Base-by-base conservation (phyloP, 2,113 vertebrate species). In the Gila orcuttii region DNA sequence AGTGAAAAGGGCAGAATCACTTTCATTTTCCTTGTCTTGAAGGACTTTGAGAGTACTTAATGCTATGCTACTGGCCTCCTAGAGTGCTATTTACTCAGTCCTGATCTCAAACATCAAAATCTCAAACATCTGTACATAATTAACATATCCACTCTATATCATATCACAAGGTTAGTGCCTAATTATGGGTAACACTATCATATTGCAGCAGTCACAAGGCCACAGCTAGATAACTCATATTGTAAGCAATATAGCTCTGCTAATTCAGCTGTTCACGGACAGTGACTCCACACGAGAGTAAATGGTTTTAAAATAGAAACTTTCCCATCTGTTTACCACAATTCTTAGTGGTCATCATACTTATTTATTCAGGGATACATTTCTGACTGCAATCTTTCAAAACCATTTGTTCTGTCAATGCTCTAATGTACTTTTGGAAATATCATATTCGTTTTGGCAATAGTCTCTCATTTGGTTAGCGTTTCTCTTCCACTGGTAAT, bases 171-270 rank as follows among this genome's bases (percentile, higher is more conserved):
- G 15, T 42, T 79, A 57, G 50, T 36, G 57, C 13, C 64, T 84
- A 86, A 86, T 86, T 74, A 84, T 31, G 21, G 21, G 28, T 25
- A 75, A 47, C 76, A 75, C 64, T 79, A 82, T 74, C 79, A 83
- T 21, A 23, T 47, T 79, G 17, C n/a, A 25, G 57, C 17, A 33
- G n/a, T 66, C 80, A 31, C 57, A 47, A 71, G 73, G 74, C 6
- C 31, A 79, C 12, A 33, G 28, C 45, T 5, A 52, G 25, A 57
- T 79, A 25, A 59, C 55, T 62, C 33, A 62, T 81, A 74, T n/a
- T 25, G 23, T 47, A 47, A 55, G 75, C 75, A 77, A 2, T 52
- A 77, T n/a, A 79, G 52, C 55, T 12, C 31, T 60, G 28, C 77
- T 59, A 79, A 36, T 33, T 39, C 31, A 79, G 50, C 42, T 69